Percentiles rank a stretch among this genome's conserved stretches.
Conservation (phyloP, 2,888 invertebrate species). For the Odontothrips loti region DNA sequence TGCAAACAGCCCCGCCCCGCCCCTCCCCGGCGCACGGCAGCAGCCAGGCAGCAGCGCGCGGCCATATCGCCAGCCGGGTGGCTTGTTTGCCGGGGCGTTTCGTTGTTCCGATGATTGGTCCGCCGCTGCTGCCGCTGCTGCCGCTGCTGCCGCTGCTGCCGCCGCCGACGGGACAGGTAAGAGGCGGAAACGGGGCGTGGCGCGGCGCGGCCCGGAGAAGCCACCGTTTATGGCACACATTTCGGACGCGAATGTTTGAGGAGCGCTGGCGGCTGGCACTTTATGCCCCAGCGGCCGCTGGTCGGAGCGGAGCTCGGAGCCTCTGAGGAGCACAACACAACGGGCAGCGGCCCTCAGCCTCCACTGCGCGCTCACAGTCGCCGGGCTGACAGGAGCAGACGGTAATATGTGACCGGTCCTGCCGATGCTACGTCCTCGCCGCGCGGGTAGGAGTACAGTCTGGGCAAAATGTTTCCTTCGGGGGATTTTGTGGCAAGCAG, state of each 20-base stretch:
- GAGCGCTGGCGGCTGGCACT: neutral
- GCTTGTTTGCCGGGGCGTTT: neutral
- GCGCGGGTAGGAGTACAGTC: neutral
- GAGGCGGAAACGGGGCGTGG: neutral
- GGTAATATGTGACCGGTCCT: neutral
- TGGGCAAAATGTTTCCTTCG: too few relatives aligned
- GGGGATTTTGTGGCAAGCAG: too few relatives aligned
- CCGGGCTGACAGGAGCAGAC: neutral
- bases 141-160: too few relatives aligned
- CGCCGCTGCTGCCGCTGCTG: too few relatives aligned
- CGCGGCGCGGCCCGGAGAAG: neutral
- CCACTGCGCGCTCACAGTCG: neutral
- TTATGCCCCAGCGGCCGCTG: neutral
- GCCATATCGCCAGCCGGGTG: neutral
- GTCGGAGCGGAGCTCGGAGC: neutral
- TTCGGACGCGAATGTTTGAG: neutral
- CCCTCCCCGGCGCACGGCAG: too few relatives aligned
- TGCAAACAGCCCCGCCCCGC: too few relatives aligned
- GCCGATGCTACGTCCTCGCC: neutral
- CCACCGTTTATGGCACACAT: neutral
- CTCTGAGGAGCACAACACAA: neutral
- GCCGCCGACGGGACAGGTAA: neutral
- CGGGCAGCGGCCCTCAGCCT: neutral
- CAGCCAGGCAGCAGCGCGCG: too few relatives aligned
- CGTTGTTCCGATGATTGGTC: too few relatives aligned